Evolutionary conservation across 2,797 vertebrate species (phyloP).

Genomic region (Enteromius mattozi): DNA sequence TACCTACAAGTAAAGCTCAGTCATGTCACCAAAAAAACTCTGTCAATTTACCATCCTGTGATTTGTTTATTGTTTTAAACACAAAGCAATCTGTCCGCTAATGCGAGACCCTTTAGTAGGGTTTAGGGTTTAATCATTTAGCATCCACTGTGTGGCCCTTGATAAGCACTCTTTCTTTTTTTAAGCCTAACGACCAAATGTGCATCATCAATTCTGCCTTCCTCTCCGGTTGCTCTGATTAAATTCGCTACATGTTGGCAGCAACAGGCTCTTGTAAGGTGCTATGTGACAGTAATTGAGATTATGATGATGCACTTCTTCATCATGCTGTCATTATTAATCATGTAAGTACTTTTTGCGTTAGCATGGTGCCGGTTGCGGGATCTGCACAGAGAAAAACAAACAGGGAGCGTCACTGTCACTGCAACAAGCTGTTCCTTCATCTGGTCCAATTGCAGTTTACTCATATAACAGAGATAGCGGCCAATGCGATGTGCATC

Average conservation of each 20-base stretch:
- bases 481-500: constrained; percentile 14
- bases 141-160: constrained; percentile 17
- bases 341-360: constrained; percentile 49
- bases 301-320: constrained; percentile 55
- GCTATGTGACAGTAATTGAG: constrained; percentile 45
- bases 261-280: constrained; percentile 42
- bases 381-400: constrained; percentile 50
- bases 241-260: constrained; percentile 33
- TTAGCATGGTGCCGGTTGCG: constrained; percentile 34
- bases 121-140: constrained; percentile 20
- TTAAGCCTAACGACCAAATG: constrained; percentile 25
- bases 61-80: constrained; percentile 7
- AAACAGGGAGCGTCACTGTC: constrained; percentile 55
- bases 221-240: constrained; percentile 21
- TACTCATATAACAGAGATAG: constrained; percentile 44
- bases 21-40: constrained; percentile 6
- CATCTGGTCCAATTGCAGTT: constrained; percentile 58
- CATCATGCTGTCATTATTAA: constrained; percentile 50
- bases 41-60: background rate
- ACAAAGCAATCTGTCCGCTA: background rate
- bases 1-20: background rate
- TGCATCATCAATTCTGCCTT: constrained; percentile 32
- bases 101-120: constrained; percentile 8
- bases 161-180: constrained; percentile 33
- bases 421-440: constrained; percentile 62